These are phyloP conservation scores for Florisuga fusca DNA, from an alignment of 2,797 vertebrate species.

Conservation along the genomic window DNA sequence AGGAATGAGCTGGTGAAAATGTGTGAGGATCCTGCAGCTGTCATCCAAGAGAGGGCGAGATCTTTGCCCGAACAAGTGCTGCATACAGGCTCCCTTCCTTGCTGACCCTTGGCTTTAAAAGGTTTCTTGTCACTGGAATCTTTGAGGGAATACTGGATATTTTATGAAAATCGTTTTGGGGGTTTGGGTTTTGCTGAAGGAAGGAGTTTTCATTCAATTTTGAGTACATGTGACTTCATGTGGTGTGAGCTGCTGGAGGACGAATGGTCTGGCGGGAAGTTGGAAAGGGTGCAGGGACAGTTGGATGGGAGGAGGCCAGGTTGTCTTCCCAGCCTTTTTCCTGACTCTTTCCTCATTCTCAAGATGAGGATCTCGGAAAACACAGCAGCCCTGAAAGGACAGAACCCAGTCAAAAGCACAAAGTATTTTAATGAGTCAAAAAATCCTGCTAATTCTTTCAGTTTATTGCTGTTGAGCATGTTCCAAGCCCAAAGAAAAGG, in stretches of 20 bases:
- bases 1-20: not conserved
- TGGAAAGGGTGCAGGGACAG: not conserved
- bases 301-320: not conserved
- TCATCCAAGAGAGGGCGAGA: not conserved
- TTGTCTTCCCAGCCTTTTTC: not conserved
- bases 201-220: not conserved
- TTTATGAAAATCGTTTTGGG: not conserved
- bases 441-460: not conserved
- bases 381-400: not conserved
- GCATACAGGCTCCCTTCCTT: not conserved
- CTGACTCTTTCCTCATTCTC: not conserved
- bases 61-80: not conserved
- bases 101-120: not conserved
- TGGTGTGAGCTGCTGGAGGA: not conserved
- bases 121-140: not conserved
- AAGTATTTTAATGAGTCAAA: slow-evolving; percentile 48
- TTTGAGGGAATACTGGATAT: rapidly evolving
- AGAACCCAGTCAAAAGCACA: not conserved
- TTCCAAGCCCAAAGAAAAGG: slow-evolving; percentile 42
- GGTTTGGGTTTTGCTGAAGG: not conserved
- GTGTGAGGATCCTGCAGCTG: not conserved
- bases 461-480: slow-evolving; percentile 20
- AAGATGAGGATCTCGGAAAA: not conserved
- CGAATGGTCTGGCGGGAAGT: not conserved
- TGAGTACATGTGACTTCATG: not conserved